These are phyloP conservation scores for Lasiurus borealis DNA, from an alignment of 2,113 vertebrate species.

Conservation along the genomic window DNA sequence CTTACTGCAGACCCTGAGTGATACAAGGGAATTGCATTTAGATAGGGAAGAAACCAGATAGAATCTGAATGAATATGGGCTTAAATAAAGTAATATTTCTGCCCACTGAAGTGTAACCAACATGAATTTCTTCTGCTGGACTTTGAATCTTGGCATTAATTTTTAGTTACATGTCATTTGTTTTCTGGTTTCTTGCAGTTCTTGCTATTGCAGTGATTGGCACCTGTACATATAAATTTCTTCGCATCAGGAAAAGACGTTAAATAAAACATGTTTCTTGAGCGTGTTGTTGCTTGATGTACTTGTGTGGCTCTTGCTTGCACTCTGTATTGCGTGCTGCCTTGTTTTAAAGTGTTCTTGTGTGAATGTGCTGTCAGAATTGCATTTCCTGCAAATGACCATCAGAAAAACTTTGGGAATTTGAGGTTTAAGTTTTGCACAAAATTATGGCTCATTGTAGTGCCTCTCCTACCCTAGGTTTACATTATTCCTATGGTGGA, in stretches of 20 bases:
- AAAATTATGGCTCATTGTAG: neutral
- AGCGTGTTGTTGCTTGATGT: neutral
- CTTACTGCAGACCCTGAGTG: neutral
- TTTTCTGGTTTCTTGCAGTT: slow-evolving; percentile 64
- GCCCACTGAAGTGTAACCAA: neutral
- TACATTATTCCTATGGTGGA: neutral
- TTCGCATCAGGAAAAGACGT: slow-evolving; percentile 10
- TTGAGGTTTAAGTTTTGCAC: neutral
- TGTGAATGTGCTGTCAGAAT: neutral
- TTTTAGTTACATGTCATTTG: slow-evolving; percentile 45
- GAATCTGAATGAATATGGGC: neutral
- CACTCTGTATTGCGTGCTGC: neutral
- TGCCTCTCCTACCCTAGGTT: neutral
- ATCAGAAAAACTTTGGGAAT: neutral
- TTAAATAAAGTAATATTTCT: slow-evolving; percentile 2
- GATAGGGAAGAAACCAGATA: neutral
- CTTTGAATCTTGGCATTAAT: neutral
- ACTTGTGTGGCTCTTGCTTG: neutral
- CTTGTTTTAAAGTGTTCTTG: neutral
- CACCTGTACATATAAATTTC: neutral
- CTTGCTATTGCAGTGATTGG: neutral
- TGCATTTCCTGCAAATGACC: neutral
- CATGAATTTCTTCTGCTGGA: slow-evolving; percentile 20
- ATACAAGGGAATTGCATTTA: neutral
- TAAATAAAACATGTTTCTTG: slow-evolving; percentile 70